A percentile compares a stretch with the other conserved stretches of the same genome.
phyloP scores from a whole-genome alignment of 2,113 vertebrate genomes.

The Thermophis baileyi region DNA sequence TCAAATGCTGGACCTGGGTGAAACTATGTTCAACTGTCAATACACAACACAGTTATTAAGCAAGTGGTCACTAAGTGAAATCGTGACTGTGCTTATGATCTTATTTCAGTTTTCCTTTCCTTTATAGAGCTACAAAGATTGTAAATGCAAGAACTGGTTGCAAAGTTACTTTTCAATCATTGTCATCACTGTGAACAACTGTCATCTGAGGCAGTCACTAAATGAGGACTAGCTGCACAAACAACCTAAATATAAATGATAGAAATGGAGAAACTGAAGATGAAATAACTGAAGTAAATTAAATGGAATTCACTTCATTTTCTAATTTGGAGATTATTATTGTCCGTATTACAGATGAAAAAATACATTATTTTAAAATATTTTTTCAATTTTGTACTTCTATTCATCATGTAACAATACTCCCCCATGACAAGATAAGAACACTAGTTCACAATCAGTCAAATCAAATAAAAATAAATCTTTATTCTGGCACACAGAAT shows the following conservation, averaged over 20 bases:
- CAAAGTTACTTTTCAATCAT: neutral
- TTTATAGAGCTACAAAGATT: neutral
- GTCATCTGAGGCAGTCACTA: neutral
- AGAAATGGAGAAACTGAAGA: neutral
- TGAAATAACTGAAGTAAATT: neutral
- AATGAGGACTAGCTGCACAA: neutral
- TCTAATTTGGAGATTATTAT: neutral
- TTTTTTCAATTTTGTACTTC: neutral
- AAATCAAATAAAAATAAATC: neutral
- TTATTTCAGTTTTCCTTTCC: neutral
- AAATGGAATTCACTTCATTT: neutral
- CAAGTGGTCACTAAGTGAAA: neutral
- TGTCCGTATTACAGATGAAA: neutral
- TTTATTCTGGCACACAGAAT: neutral
- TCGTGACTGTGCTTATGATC: neutral
- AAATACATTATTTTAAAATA: neutral
- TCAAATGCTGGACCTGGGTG: no score
- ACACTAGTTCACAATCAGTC: neutral
- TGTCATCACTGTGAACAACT: neutral
- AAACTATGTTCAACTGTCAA: no score
- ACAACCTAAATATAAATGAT: neutral
- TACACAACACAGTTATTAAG: neutral
- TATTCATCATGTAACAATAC: neutral
- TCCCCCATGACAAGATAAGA: neutral
- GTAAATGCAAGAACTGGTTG: neutral